Evolutionary conservation across 2,888 invertebrate genomes (phyloP), one percentile per base, ranked within the genome.

Genomic region (Tetragonula carbonaria): DNA sequence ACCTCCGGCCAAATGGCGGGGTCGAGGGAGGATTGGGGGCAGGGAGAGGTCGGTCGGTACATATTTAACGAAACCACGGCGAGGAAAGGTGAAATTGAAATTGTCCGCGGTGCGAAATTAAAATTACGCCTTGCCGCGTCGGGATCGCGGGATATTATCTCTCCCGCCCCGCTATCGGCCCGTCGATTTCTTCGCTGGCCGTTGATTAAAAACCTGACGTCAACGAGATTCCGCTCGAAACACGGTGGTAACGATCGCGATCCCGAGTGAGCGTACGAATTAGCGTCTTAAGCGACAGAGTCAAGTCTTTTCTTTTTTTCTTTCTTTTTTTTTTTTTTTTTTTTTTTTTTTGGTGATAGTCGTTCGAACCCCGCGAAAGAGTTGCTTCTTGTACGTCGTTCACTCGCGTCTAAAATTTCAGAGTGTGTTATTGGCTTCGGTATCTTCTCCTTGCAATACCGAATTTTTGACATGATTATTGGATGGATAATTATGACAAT

Each of bases 81-180:
- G 45, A 62, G 63, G 82, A 68, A 67, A 74, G 73, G 50, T 74
- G 85, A 83, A 84, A 84, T 87, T 81, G 79, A 82, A 84, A 85
- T 79, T 67, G 71, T 81, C 80, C 67, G 33, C 55, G 74, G 62
- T 38, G 63, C 76, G 74, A 76, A 85, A 88, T 88, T 87, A 80
- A 88, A 88, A 85, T 85, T 76, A 78, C 79, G 63, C 59, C 68
- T 67, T 75, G 66, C 63, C 73, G 45, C 70, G 21, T 57, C 16
- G 68, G 70, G 33, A 62, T 62, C 45, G 57, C 23, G 74, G 59
- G 68, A 77, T 68, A 65, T 72, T 75, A 33, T 62, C 14, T 18
- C 53, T 23, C 6, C 28, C 28, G 28, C 21, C 18, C 0, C 11
- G 38, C 45, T 45, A 8, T 8, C 45, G 45, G 8, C 8, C 45